Evolutionary conservation across 2,797 vertebrate species (phyloP).

Genomic region (Argya squamiceps): DNA sequence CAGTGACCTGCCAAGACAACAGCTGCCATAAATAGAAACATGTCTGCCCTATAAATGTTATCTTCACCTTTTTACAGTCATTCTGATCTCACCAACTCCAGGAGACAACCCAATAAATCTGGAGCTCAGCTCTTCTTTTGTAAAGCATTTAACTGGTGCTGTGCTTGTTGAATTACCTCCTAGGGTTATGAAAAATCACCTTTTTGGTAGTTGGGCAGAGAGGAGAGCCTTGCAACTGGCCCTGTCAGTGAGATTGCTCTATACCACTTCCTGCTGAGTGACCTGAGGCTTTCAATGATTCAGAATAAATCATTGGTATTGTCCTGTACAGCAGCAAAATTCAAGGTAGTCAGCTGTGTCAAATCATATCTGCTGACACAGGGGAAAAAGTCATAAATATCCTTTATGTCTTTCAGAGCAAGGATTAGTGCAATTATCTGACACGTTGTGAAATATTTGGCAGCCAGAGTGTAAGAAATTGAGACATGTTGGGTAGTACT

Average conservation of each 20-base stretch:
- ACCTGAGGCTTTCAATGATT: background rate
- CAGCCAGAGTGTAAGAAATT: background rate
- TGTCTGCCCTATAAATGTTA: background rate
- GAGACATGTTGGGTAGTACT: background rate
- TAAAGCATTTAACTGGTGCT: background rate
- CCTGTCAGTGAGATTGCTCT: background rate
- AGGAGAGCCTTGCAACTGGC: background rate
- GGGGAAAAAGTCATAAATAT: background rate
- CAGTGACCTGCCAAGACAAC: background rate
- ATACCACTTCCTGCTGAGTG: background rate
- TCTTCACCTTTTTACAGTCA: background rate
- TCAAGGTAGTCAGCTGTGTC: background rate
- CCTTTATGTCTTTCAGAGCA: background rate
- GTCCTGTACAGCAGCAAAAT: background rate
- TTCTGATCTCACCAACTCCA: background rate
- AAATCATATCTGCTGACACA: background rate
- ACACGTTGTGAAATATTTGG: background rate
- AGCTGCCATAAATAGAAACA: background rate
- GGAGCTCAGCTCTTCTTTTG: background rate
- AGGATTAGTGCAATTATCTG: background rate
- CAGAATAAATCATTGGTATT: background rate
- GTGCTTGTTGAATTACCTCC: background rate
- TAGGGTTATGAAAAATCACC: background rate
- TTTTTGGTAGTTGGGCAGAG: rapidly evolving
- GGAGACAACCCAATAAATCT: background rate